Evolutionary conservation across 2,113 vertebrate species (phyloP).

Genomic region (Oophaga pumilio): DNA sequence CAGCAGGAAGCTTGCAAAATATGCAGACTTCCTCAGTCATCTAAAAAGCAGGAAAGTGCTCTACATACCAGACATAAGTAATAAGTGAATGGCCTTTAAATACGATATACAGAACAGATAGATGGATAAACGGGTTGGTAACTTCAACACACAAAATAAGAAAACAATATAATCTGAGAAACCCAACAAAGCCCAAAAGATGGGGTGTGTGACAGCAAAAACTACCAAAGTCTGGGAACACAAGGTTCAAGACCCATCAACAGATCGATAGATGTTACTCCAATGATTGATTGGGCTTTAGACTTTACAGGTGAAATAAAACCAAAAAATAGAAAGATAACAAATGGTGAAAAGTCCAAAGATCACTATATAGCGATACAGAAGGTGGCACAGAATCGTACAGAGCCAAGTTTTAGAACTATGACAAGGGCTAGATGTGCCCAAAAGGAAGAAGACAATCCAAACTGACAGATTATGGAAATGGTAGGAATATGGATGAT

Average conservation of each 20-base stretch:
- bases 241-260: no score
- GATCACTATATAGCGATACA: background rate
- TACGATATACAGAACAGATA: background rate
- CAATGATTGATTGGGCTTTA: background rate
- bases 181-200: no score
- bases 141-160: background rate
- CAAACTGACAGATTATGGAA: no score
- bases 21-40: background rate
- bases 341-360: background rate
- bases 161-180: no score
- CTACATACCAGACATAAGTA: background rate
- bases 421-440: background rate
- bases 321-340: background rate
- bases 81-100: background rate
- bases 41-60: no score
- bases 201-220: no score
- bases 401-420: background rate
- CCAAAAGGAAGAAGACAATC: no score
- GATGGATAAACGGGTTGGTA: background rate
- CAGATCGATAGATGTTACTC: background rate
- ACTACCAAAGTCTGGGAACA: no score
- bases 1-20: background rate
- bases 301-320: background rate
- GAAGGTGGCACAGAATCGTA: conserved; percentile 37
- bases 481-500: no score